Evolutionary conservation across 2,113 vertebrate genomes (phyloP).

Genomic region (Tautogolabrus adspersus): DNA sequence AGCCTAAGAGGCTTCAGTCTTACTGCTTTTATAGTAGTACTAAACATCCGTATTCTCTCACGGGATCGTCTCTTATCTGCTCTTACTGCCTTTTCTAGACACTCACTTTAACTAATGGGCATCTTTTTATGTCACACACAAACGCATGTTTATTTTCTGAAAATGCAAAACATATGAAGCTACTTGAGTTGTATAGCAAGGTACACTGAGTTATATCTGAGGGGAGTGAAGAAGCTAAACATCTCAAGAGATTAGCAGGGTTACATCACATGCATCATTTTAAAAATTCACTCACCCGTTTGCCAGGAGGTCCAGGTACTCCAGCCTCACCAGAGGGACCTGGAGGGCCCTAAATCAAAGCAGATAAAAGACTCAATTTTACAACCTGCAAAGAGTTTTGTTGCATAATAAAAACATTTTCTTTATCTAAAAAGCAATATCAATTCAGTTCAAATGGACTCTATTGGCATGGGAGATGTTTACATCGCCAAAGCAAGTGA

Average conservation of each 20-base stretch:
- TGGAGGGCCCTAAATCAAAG: slow-evolving; percentile 89
- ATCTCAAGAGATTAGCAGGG: slow-evolving; percentile 10
- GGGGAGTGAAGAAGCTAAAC: slow-evolving; percentile 22
- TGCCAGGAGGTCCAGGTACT: slow-evolving; percentile 96
- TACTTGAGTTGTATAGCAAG: no score
- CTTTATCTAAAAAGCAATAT: no score
- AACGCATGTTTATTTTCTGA: not conserved
- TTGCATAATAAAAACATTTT: slow-evolving; percentile 9
- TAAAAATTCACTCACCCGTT: slow-evolving; percentile 88
- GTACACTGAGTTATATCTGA: no score
- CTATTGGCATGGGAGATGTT: no score
- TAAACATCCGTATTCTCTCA: slow-evolving; percentile 29
- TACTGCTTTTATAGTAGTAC: slow-evolving; percentile 49
- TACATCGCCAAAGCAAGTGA: no score
- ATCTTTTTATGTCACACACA: slow-evolving; percentile 5
- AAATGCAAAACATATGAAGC: not conserved
- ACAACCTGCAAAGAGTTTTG: slow-evolving; percentile 11
- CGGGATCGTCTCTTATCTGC: slow-evolving; percentile 56
- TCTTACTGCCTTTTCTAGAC: slow-evolving; percentile 18
- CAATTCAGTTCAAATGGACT: no score
- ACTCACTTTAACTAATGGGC: not conserved
- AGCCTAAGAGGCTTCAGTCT: slow-evolving; percentile 3
- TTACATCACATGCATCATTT: slow-evolving; percentile 34
- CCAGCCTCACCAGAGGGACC: slow-evolving; percentile 98
- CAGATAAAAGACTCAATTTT: slow-evolving; percentile 33